Percentiles rank a stretch among this genome's conserved stretches.
Conservation (phyloP, 2,797 vertebrate genomes). For the Synaphobranchus kaupii region DNA sequence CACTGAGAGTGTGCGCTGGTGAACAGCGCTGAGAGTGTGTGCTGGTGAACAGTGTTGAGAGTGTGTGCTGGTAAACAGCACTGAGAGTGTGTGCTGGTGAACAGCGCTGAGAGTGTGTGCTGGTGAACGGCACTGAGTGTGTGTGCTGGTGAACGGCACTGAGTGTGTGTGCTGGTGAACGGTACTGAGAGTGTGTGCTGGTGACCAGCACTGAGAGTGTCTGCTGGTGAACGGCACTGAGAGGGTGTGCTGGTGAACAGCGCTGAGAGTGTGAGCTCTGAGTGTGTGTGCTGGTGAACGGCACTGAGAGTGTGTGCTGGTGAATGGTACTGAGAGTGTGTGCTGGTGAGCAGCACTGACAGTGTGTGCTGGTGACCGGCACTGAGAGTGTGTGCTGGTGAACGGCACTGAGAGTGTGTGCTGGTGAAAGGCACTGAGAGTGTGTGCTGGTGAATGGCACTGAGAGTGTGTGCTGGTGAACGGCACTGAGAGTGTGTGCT, state of each 20-base stretch:
- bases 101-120: background rate
- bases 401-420: background rate
- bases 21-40: too few species aligned
- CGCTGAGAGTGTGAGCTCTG: background rate
- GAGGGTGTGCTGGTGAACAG: background rate
- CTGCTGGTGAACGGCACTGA: background rate
- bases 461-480: background rate
- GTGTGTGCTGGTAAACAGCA: background rate
- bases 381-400: background rate
- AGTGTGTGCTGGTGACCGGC: background rate
- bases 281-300: background rate
- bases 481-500: background rate
- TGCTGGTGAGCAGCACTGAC: background rate
- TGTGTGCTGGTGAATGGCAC: background rate
- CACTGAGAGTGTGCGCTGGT: too few species aligned
- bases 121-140: background rate
- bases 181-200: background rate
- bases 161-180: background rate
- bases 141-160: background rate
- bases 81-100: background rate
- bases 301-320: background rate
- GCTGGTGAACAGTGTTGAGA: background rate
- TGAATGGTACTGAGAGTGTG: background rate
- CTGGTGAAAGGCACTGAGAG: background rate
- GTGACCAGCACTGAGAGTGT: background rate